phyloP scores from a whole-genome alignment of 2,797 vertebrate species.

The Chelon auratus region DNA sequence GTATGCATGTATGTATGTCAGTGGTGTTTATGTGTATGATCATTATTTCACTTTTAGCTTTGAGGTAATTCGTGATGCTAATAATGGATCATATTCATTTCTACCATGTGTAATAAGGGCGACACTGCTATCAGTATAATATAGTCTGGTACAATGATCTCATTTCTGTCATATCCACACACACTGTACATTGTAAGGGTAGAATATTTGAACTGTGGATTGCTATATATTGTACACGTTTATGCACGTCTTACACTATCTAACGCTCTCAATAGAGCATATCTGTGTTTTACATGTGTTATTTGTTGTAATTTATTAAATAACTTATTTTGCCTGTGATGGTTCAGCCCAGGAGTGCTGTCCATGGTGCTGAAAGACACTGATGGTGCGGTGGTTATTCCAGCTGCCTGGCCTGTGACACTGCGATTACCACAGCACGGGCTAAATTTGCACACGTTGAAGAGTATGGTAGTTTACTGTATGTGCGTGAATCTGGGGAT shows the following conservation, averaged over 20 bases:
- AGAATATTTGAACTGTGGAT: not conserved
- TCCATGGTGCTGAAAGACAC: constrained; percentile 35
- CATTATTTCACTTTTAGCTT: not conserved
- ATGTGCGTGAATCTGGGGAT: not conserved
- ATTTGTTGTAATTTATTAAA: not conserved
- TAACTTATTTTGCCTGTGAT: not conserved
- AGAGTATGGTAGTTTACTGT: not conserved
- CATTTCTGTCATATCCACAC: not conserved
- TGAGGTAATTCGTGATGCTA: not conserved
- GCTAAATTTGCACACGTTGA: constrained; percentile 35
- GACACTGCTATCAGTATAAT: not conserved
- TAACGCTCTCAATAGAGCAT: not conserved
- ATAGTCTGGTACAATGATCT: not conserved
- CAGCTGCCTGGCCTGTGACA: constrained; percentile 19
- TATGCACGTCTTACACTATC: not conserved
- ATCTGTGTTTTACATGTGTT: not conserved
- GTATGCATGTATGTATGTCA: too few species aligned
- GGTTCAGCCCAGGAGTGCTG: constrained; percentile 18
- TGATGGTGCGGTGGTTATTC: constrained; percentile 6
- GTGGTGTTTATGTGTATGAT: not conserved
- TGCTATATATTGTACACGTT: not conserved
- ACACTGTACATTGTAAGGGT: not conserved
- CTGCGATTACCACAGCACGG: constrained; percentile 1
- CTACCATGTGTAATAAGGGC: too few species aligned
- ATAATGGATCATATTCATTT: too few species aligned